phyloP scores from a whole-genome alignment of 2,888 invertebrate genomes.

The Operophtera brumata region DNA sequence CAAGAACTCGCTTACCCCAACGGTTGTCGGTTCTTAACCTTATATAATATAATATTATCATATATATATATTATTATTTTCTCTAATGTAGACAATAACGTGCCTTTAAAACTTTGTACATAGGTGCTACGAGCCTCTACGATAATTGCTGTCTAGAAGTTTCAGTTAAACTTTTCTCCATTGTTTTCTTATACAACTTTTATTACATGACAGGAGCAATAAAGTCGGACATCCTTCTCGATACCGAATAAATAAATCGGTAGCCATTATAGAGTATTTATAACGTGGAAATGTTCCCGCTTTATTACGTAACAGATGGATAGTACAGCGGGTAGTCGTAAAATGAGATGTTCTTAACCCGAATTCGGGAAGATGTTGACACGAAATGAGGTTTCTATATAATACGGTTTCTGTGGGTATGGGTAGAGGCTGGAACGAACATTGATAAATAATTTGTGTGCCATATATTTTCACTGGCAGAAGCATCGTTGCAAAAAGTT shows the following conservation, averaged over 20 bases:
- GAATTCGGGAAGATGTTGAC: constrained; percentile 9
- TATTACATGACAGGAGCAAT: neutral
- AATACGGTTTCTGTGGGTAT: neutral
- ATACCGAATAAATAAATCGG: constrained; percentile 8
- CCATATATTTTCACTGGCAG: too few species aligned
- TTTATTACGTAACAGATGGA: constrained; percentile 18
- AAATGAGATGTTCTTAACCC: constrained; percentile 15
- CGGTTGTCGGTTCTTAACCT: too few species aligned
- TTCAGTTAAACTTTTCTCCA: too few species aligned
- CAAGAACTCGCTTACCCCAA: too few species aligned
- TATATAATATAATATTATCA: too few species aligned
- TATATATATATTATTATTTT: too few species aligned
- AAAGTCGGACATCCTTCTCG: neutral
- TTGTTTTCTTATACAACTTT: neutral
- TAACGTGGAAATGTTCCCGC: constrained; percentile 11
- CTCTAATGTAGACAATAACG: too few species aligned
- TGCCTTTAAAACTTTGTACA: too few species aligned
- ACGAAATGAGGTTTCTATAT: constrained; percentile 14
- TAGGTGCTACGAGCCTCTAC: too few species aligned
- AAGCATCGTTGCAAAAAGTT: too few species aligned
- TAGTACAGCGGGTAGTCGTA: constrained; percentile 13
- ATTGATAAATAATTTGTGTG: too few species aligned
- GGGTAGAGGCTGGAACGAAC: neutral
- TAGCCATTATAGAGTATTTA: constrained; percentile 12
- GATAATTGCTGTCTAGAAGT: too few species aligned